Percentiles rank a stretch among this genome's conserved stretches.
Evolutionary conservation across 2,113 vertebrate species (phyloP).

Genomic region (Leuciscus idus): DNA sequence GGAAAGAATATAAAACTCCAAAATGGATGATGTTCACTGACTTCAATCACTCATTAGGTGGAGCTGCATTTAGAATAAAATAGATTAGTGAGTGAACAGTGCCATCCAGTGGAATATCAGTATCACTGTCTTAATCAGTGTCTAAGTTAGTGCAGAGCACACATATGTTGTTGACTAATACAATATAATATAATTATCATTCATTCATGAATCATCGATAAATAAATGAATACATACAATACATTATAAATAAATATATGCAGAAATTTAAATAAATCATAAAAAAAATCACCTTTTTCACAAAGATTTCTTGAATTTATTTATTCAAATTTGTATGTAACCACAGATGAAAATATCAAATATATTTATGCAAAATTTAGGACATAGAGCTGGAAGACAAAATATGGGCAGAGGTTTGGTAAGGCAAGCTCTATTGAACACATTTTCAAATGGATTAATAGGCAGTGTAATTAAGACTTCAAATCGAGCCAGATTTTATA

Average conservation of each 20-base stretch:
- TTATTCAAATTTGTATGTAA: constrained; percentile 20
- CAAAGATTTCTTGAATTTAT: constrained; percentile 21
- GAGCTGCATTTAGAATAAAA: not conserved
- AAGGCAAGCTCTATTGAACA: constrained; percentile 12
- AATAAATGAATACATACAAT: too few species aligned
- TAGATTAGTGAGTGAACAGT: constrained; percentile 17
- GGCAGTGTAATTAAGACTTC: constrained; percentile 28
- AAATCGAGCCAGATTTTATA: not conserved
- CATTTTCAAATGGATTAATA: constrained; percentile 22
- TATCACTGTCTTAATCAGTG: not conserved
- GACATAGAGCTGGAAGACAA: constrained; percentile 41
- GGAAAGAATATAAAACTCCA: constrained; percentile 1
- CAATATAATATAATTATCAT: not conserved
- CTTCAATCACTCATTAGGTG: not conserved
- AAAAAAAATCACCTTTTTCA: not conserved
- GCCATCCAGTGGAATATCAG: not conserved
- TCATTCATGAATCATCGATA: too few species aligned
- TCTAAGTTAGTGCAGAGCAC: too few species aligned
- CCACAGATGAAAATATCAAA: constrained; percentile 26
- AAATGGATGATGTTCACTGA: constrained; percentile 21
- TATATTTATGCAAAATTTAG: constrained; percentile 18
- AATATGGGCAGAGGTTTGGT: constrained; percentile 1
- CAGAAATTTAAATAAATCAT: not conserved
- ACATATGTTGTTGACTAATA: too few species aligned
- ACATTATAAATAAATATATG: not conserved